Percentiles rank a stretch among this genome's conserved stretches.
Conservation (phyloP, 2,888 invertebrate genomes). For the Calameuta pallipes region DNA sequence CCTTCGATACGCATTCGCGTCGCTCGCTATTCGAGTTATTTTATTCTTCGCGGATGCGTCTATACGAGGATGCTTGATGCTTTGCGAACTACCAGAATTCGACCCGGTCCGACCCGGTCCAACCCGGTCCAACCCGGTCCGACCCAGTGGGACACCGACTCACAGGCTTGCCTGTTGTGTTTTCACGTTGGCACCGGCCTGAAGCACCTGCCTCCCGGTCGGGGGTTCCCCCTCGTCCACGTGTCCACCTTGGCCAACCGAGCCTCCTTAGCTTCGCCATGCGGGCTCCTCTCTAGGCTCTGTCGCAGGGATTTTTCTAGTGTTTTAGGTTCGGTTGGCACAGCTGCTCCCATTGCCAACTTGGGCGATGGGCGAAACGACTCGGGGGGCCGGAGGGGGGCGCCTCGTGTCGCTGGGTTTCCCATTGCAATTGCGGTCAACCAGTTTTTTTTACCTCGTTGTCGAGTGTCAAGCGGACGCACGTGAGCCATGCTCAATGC, state of each 20-base stretch:
- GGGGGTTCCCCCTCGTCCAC: too few relatives aligned
- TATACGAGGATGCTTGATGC: background rate
- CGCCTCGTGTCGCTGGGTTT: background rate
- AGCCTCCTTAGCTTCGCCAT: background rate
- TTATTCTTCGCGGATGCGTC: background rate
- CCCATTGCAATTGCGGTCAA: background rate
- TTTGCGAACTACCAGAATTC: background rate
- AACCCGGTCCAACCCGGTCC: background rate
- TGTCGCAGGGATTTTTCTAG: background rate
- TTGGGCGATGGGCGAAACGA: background rate
- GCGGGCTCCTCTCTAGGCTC: background rate
- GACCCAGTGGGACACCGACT: background rate
- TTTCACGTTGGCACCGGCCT: background rate
- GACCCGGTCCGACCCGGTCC: background rate
- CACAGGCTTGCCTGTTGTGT: background rate
- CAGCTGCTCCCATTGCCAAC: background rate
- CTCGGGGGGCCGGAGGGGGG: too few relatives aligned
- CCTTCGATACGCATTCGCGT: too few relatives aligned
- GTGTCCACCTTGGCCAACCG: too few relatives aligned
- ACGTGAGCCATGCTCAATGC: background rate
- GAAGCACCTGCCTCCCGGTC: background rate
- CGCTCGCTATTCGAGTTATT: too few relatives aligned
- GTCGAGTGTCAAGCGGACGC: background rate
- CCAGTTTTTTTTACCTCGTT: background rate
- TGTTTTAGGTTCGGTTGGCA: background rate